Conservation (phyloP, 2,888 invertebrate genomes). For the Liopterus haemorrhoidalis region DNA sequence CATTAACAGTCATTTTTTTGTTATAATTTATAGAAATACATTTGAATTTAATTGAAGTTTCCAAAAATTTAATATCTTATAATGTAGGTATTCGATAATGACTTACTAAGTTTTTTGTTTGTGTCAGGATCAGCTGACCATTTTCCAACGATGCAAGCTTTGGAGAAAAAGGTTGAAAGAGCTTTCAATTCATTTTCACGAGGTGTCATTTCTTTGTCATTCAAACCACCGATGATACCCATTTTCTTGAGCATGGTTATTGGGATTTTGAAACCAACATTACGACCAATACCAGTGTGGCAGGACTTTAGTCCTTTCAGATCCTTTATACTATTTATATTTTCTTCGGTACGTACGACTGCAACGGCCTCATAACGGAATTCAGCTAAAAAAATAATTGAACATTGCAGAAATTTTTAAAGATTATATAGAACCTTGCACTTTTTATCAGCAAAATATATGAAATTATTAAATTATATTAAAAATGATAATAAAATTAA, state of each 20-base stretch:
- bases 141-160: conserved; percentile 80
- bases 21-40: too few relatives aligned
- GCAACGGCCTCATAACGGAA: conserved; percentile 78
- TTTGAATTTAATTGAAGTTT: too few relatives aligned
- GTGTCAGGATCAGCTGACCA: conserved; percentile 73
- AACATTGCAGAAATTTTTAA: too few relatives aligned
- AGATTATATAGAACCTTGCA: too few relatives aligned
- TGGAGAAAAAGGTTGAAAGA: conserved; percentile 69
- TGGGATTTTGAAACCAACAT: conserved; percentile 83
- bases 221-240: conserved; percentile 59
- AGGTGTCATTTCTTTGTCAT: conserved; percentile 62
- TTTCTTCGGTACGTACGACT: conserved; percentile 69
- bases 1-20: too few relatives aligned
- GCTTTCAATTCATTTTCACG: conserved; percentile 78
- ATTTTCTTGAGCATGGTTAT: conserved; percentile 70
- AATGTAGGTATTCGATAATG: too few relatives aligned
- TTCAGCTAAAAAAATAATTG: conserved; percentile 53
- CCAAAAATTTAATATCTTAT: too few relatives aligned
- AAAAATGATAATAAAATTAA: too few relatives aligned
- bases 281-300: conserved; percentile 80
- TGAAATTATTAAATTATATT: too few relatives aligned
- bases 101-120: conserved; percentile 65
- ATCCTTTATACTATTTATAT: conserved; percentile 60
- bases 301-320: conserved; percentile 75
- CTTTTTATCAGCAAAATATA: too few relatives aligned